Evolutionary conservation across 2,797 vertebrate genomes (phyloP).

Genomic region (Myiothlypis chrysogaster): DNA sequence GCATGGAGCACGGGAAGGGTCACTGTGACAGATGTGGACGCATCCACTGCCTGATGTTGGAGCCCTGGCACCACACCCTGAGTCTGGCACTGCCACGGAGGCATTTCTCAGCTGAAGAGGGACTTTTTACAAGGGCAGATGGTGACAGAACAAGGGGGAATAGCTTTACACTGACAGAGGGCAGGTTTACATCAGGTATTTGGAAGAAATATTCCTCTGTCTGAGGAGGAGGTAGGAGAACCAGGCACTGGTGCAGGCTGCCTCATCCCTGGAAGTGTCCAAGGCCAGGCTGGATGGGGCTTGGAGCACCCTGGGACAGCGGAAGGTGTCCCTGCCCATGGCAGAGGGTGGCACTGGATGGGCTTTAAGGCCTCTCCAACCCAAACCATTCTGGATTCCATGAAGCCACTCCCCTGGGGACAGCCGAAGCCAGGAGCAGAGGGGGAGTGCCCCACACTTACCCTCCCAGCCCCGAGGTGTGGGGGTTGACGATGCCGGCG

Average conservation of each 20-base stretch:
- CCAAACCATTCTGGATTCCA: neutral
- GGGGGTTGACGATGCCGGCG: conserved; percentile 90
- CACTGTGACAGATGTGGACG: fast-evolving
- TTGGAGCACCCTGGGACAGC: neutral
- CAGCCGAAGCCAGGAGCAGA: fast-evolving
- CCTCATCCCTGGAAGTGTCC: neutral
- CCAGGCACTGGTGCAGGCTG: neutral
- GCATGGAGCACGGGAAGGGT: neutral
- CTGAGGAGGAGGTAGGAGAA: neutral
- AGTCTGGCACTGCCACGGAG: fast-evolving
- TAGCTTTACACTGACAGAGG: neutral
- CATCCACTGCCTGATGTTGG: neutral
- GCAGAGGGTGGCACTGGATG: neutral
- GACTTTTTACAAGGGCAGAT: neutral
- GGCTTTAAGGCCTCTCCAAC: neutral
- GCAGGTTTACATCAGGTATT: neutral
- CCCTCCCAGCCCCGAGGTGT: conserved; percentile 94
- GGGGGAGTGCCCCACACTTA: conserved; percentile 54
- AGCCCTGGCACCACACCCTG: neutral
- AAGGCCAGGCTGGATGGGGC: fast-evolving
- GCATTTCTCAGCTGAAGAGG: neutral
- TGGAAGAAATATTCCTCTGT: neutral
- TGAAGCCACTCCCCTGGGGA: neutral
- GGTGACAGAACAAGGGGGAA: neutral
- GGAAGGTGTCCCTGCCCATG: neutral